Percentiles rank a stretch among this genome's conserved stretches.
Conservation (phyloP, 2,888 invertebrate genomes). For the Tetragonisca angustula region DNA sequence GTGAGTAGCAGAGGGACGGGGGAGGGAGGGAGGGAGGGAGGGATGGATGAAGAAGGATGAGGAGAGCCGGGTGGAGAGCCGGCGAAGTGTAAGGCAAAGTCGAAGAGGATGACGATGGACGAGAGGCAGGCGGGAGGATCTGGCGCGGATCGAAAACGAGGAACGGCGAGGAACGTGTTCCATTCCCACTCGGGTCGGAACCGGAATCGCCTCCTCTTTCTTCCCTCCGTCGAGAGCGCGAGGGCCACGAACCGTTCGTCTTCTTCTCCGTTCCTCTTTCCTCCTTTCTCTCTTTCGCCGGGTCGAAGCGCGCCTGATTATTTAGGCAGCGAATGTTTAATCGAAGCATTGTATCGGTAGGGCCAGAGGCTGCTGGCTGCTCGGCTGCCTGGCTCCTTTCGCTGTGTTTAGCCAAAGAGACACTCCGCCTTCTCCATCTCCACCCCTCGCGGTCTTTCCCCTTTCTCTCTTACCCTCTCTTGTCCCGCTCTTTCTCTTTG, state of each 20-base stretch:
- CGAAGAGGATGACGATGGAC: slow-evolving; percentile 38
- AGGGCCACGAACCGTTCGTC: slow-evolving; percentile 33
- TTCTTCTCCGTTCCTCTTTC: slow-evolving; percentile 45
- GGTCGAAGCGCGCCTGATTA: slow-evolving; percentile 80
- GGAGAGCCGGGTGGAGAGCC: slow-evolving; percentile 38
- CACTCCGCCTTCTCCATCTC: slow-evolving; percentile 53
- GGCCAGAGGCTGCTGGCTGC: slow-evolving; percentile 56
- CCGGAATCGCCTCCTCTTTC: slow-evolving; percentile 71
- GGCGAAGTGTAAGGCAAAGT: slow-evolving; percentile 52
- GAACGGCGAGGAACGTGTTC: slow-evolving; percentile 74
- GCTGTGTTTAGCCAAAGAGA: slow-evolving; percentile 68
- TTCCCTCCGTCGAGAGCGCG: slow-evolving; percentile 21
- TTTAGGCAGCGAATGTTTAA: slow-evolving; percentile 84
- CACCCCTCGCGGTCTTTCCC: slow-evolving; percentile 26
- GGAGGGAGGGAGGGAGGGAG: not conserved
- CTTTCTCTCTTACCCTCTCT: slow-evolving; percentile 42
- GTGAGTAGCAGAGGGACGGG: not conserved
- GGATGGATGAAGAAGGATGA: slow-evolving; percentile 21
- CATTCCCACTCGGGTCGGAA: slow-evolving; percentile 72
- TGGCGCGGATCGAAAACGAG: slow-evolving; percentile 70
- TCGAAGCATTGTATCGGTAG: slow-evolving; percentile 83
- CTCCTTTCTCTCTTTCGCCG: slow-evolving; percentile 59
- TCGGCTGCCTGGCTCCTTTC: slow-evolving; percentile 64
- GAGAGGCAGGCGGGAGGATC: slow-evolving; percentile 48
- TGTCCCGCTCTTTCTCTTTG: slow-evolving; percentile 8